A percentile compares a stretch with the other conserved stretches of the same genome.
Evolutionary conservation across 2,888 invertebrate species (phyloP).

Genomic region (Dioctria rufipes): DNA sequence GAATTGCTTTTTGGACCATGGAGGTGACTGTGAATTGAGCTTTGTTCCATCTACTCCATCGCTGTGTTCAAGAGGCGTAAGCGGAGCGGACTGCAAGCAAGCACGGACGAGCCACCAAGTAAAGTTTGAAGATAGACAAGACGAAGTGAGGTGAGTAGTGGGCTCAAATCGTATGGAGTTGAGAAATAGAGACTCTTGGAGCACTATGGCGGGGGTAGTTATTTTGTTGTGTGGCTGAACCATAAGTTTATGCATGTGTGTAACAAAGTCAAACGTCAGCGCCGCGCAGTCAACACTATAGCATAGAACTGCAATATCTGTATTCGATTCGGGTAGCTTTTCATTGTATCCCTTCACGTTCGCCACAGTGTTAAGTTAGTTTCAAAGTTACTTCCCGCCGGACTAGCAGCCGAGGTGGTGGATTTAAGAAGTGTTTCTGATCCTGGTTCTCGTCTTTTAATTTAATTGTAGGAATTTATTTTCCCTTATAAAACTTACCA

Average conservation of each 20-base stretch:
- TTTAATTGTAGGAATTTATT: constrained; percentile 5
- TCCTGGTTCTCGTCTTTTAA: constrained; percentile 7
- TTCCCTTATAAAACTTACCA: neutral
- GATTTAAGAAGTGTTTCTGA: constrained; percentile 23
- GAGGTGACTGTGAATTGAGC: neutral
- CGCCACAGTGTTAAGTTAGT: constrained; percentile 30
- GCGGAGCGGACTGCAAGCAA: constrained; percentile 1
- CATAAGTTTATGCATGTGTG: neutral
- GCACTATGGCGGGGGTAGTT: neutral
- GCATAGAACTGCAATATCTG: constrained; percentile 23
- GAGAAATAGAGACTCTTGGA: neutral
- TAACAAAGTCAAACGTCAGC: constrained; percentile 1
- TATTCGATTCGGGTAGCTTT: constrained; percentile 24
- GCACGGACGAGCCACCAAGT: constrained; percentile 2
- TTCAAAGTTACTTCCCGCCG: constrained; percentile 50
- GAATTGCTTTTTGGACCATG: constrained; percentile 23
- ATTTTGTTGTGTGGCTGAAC: neutral
- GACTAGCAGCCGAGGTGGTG: constrained; percentile 54
- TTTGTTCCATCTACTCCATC: neutral
- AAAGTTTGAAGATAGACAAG: neutral
- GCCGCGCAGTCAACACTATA: constrained; percentile 35
- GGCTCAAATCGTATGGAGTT: no score
- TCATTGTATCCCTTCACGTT: constrained; percentile 49
- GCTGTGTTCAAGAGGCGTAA: neutral
- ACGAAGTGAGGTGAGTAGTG: no score